These are phyloP conservation scores for Gastracanthus pulcherrimus DNA, from an alignment of 2,888 invertebrate species.

Conservation along the genomic window DNA sequence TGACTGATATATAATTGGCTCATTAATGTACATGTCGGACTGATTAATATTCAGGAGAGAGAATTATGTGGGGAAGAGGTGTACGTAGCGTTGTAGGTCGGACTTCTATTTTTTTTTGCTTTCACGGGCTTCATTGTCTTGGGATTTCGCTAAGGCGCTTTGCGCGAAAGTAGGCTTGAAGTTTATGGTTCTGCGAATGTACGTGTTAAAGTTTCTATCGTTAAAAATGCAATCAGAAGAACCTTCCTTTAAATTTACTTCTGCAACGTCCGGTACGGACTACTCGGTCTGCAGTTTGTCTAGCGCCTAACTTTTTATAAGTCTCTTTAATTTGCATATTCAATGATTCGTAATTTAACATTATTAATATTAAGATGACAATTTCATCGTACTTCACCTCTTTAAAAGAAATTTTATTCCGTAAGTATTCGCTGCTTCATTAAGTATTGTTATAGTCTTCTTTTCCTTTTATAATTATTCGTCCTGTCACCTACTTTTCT, in stretches of 20 bases:
- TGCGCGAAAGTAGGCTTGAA: neutral
- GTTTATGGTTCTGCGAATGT: neutral
- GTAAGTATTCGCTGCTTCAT: too few relatives aligned
- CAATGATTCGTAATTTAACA: too few relatives aligned
- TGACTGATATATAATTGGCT: constrained; percentile 22
- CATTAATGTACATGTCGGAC: neutral
- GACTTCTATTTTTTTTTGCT: neutral
- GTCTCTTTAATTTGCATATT: neutral
- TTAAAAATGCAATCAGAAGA: neutral
- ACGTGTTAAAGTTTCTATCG: neutral
- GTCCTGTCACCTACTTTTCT: too few relatives aligned
- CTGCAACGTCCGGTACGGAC: too few relatives aligned
- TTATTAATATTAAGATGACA: too few relatives aligned
- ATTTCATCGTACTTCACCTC: too few relatives aligned
- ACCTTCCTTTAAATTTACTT: neutral
- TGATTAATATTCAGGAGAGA: neutral
- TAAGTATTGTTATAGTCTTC: too few relatives aligned
- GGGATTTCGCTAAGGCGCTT: neutral
- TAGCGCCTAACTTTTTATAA: too few relatives aligned
- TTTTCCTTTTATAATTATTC: too few relatives aligned
- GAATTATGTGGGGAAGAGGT: neutral
- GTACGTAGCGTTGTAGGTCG: neutral
- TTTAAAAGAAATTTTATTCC: too few relatives aligned
- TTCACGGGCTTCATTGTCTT: neutral
- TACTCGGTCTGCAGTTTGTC: too few relatives aligned